Conservation (phyloP, 2,113 vertebrate species). For the Opisthocomus hoazin region DNA sequence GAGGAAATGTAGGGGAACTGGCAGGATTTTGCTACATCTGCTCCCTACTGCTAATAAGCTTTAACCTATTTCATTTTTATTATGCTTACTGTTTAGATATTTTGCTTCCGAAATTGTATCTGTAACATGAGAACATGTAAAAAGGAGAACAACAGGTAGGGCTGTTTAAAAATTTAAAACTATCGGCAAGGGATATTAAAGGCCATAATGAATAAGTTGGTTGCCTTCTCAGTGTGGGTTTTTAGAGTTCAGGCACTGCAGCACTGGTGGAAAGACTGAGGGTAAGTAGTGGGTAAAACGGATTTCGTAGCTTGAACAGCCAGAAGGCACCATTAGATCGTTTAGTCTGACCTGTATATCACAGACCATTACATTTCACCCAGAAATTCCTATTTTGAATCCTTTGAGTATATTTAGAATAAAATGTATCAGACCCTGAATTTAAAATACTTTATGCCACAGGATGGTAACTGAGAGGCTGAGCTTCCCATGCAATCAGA, state of each 20-base stretch:
- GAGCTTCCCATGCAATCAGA: neutral
- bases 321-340: slow-evolving; percentile 39
- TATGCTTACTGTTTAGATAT: slow-evolving; percentile 90
- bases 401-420: neutral
- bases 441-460: neutral
- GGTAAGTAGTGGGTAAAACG: neutral
- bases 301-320: slow-evolving; percentile 32
- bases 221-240: slow-evolving; percentile 52
- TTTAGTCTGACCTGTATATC: slow-evolving; percentile 49
- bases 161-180: slow-evolving; percentile 75
- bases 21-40: slow-evolving; percentile 87
- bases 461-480: neutral
- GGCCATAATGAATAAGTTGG: slow-evolving; percentile 54
- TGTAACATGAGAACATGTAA: slow-evolving; percentile 69
- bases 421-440: neutral
- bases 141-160: slow-evolving; percentile 58
- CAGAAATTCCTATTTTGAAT: neutral
- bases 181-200: slow-evolving; percentile 69
- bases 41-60: slow-evolving; percentile 88
- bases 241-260: slow-evolving; percentile 40
- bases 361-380: slow-evolving; percentile 41
- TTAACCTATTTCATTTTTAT: slow-evolving; percentile 92
- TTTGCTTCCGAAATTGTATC: slow-evolving; percentile 82
- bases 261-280: neutral
- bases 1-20: slow-evolving; percentile 94